Evolutionary conservation across 2,797 vertebrate genomes (phyloP).

Genomic region (Schizopygopsis pylzovi): DNA sequence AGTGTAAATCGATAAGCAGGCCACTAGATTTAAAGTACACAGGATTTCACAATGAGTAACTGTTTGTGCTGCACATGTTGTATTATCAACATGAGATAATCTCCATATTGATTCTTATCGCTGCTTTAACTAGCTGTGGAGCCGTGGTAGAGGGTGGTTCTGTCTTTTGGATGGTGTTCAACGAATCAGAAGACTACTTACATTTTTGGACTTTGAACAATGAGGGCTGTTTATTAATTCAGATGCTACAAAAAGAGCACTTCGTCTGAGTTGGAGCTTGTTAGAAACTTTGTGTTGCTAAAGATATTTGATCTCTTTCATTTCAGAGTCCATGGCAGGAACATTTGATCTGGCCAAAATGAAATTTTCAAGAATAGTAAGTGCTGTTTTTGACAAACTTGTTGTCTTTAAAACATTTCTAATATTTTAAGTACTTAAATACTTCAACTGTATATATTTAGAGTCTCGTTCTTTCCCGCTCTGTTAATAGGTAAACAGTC

Average conservation of each 20-base stretch:
- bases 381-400: slow-evolving; percentile 17
- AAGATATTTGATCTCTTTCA: not conserved
- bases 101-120: slow-evolving; percentile 28
- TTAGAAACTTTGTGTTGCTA: not conserved
- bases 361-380: slow-evolving; percentile 81
- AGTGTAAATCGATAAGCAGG: not conserved
- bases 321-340: slow-evolving; percentile 56
- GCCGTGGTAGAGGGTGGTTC: slow-evolving; percentile 18
- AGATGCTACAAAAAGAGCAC: not conserved
- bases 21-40: not conserved
- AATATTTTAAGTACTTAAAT: not conserved
- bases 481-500: slow-evolving; percentile 76
- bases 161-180: slow-evolving; percentile 20
- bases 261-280: not conserved
- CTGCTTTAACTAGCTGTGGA: slow-evolving; percentile 35
- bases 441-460: not conserved
- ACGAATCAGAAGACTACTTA: slow-evolving; percentile 20
- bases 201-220: slow-evolving; percentile 31
- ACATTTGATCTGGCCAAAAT: slow-evolving; percentile 81
- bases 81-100: slow-evolving; percentile 14
- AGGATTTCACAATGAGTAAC: not conserved
- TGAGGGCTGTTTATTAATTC: slow-evolving; percentile 17
- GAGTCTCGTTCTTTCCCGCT: not conserved
- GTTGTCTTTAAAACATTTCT: not conserved
- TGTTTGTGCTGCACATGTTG: not conserved